Conservation (phyloP, 2,113 vertebrate genomes). For the Haplochromis burtoni region DNA sequence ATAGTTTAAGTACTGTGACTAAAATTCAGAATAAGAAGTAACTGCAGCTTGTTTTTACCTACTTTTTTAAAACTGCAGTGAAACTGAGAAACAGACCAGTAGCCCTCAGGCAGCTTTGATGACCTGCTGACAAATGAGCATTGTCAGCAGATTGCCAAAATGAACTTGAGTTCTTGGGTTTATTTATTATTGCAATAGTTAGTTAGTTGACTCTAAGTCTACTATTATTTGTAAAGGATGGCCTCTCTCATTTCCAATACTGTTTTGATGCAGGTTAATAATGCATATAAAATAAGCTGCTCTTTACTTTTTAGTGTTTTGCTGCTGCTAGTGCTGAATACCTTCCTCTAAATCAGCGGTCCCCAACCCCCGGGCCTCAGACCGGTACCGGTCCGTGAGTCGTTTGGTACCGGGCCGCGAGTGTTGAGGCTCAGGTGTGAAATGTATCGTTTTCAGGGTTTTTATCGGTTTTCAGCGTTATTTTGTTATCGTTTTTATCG, state of each 20-base stretch:
- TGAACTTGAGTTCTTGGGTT: rapidly evolving
- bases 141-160: neutral
- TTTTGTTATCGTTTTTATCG: no score
- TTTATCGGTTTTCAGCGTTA: no score
- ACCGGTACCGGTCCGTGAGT: no score
- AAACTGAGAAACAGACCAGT: neutral
- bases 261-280: neutral
- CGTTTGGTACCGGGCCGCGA: no score
- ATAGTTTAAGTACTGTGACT: neutral
- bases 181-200: neutral
- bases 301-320: neutral
- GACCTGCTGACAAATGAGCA: neutral
- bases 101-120: neutral
- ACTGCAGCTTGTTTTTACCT: neutral
- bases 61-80: neutral
- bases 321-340: neutral
- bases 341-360: neutral
- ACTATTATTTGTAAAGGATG: neutral
- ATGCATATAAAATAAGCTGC: neutral
- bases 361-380: no score
- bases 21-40: neutral
- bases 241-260: neutral
- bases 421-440: no score
- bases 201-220: neutral
- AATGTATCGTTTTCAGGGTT: no score